phyloP scores from a whole-genome alignment of 2,113 vertebrate genomes.

The Cyprinodon brontotheroides region DNA sequence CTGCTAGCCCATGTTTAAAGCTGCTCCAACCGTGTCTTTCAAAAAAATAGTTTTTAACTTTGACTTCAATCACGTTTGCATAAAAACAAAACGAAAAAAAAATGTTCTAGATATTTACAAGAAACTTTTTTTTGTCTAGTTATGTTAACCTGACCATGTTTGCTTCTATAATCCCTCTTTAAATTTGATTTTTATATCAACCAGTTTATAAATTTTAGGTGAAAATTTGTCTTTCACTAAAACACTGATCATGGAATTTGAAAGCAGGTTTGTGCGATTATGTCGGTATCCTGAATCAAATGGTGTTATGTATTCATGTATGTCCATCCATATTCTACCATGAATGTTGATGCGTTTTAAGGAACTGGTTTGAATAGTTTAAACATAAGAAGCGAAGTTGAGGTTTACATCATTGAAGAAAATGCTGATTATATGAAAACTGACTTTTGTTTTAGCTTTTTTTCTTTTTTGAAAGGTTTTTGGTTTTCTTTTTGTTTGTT shows the following conservation, averaged over 20 bases:
- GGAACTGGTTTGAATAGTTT: neutral
- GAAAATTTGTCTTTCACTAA: neutral
- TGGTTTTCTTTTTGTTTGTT: neutral
- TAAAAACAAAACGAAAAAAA: neutral
- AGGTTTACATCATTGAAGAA: neutral
- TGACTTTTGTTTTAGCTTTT: too few species aligned
- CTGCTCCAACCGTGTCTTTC: neutral
- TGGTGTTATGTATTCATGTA: neutral
- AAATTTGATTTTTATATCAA: neutral
- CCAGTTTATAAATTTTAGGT: neutral
- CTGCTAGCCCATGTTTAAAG: neutral
- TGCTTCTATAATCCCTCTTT: neutral
- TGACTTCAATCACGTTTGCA: neutral
- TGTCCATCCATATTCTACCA: neutral
- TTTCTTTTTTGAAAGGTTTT: neutral
- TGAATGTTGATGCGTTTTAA: conserved; percentile 13
- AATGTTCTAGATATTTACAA: too few species aligned
- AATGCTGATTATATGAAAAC: neutral
- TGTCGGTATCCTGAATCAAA: conserved; percentile 1
- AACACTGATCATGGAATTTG: neutral
- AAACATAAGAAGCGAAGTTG: neutral
- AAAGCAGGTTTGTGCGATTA: neutral
- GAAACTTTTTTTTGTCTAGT: too few species aligned
- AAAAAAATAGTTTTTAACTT: neutral
- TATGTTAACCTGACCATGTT: neutral